Base-by-base conservation (phyloP, 2,888 invertebrate species). In the Brachycybe producta region DNA sequence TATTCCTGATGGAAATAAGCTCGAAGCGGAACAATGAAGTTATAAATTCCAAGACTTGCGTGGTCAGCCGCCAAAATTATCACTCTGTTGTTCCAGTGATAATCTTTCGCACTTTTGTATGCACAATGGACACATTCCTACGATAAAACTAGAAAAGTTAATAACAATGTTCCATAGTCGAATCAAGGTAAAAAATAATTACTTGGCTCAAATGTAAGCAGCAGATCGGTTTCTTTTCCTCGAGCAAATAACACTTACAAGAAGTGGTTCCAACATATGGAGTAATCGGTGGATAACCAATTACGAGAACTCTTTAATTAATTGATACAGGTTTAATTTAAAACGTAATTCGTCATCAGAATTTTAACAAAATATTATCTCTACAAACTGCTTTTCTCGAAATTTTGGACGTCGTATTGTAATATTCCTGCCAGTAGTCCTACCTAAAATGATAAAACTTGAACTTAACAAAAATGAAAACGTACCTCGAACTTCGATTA, bases 211-310 rank as follows among this genome's bases (percentile, higher is more conserved):
- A 73, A 67, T 94, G 88, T 59, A 95, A 78, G 65, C 97, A 97
- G 69, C 97, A 97, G 7, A 91, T 74, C 2, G 87, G 86, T 63
- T 94, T 88, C 73, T 94, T 94, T 67, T 92, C 90, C 67, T 88
- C 88, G 62, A 94, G 76, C 62, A 97, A 77, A 67, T 94, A 94
- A 68, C 95, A 97, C 38, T 94, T 74, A 2, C 94, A 95, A n/a
- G 94, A 92, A 65, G 91, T 92, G 45, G 95, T 94, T 57, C 95
- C 95, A 61, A 97, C 91, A 72, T 94, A 97, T 5, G 95, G 94
- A 38, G 92, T 88, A 2, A 95, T 90, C 23, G 94, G 95, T 40
- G 92, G 92, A 67, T 91, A 91, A 58, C 90, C 91, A 70, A 92
- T 91, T 59, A 91, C 84, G 66, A 90, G 27, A 38, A 19, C 19